phyloP scores from a whole-genome alignment of 2,888 invertebrate species.

The Disparrhopalites patrizii region DNA sequence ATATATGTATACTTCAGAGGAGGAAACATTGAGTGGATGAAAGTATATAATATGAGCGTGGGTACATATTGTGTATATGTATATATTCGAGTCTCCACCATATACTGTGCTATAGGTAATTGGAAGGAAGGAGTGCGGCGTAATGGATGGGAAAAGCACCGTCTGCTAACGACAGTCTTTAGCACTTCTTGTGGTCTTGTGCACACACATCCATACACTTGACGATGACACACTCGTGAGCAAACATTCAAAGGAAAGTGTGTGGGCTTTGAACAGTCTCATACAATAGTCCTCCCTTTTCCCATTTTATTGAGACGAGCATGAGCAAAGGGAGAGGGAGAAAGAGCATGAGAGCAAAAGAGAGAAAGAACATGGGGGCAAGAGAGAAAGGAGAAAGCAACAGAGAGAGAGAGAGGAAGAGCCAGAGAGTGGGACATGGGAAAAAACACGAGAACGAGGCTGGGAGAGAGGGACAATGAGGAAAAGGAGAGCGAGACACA shows the following conservation, averaged over 20 bases:
- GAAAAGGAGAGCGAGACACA: too few species aligned
- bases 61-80: neutral
- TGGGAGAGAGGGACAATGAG: too few species aligned
- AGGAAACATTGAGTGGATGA: too few species aligned
- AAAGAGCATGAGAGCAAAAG: constrained; percentile 13
- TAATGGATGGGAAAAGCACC: constrained; percentile 24
- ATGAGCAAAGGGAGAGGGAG: neutral
- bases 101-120: neutral
- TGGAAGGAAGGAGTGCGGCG: neutral
- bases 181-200: constrained; percentile 20
- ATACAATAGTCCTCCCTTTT: neutral
- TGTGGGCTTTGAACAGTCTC: too few species aligned
- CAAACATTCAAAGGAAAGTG: too few species aligned
- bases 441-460: too few species aligned
- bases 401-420: too few species aligned
- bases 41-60: too few species aligned
- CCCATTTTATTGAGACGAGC: neutral
- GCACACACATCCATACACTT: constrained; percentile 24
- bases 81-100: neutral
- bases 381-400: too few species aligned
- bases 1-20: too few species aligned
- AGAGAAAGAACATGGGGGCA: too few species aligned
- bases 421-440: too few species aligned
- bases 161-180: constrained; percentile 25
- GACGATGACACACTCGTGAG: constrained; percentile 11